Evolutionary conservation across 2,888 invertebrate genomes (phyloP), one percentile per base, ranked within the genome.

Genomic region (Tanytarsus gracilentus): DNA sequence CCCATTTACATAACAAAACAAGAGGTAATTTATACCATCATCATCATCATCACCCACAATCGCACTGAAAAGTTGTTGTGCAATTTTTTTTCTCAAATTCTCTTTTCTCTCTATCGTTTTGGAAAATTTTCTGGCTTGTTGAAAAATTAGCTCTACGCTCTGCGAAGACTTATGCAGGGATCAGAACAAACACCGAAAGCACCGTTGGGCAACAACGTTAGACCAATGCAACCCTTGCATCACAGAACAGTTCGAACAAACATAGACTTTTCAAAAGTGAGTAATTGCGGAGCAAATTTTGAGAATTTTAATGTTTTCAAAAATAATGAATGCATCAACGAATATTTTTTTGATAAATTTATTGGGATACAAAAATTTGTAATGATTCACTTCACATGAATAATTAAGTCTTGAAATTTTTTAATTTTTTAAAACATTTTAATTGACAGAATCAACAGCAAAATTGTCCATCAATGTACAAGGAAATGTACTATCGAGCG

Each of bases 1-100:
- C 97, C 97, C 64, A 91, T 97, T 71, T 96, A 95, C 79, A 91
- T 98, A 71, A 92, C 94, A 66, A 87, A 87, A 70, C 89, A 92
- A 74, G 95, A 97, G 86, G 96, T 96, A 76, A 67, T 64, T 18
- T 40, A 58, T 44, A 61, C 39, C 44, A 56, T 23, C 56, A 36
- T 50, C 39, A 26, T 11, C 52, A 56, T 64, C 64, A 64, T 62
- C 16, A 30, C 9, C 1, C 21, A 62, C 50, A n/a, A 7, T 27
- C 9, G n/a, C 27, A 55, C 59, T 18, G 16, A 6, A 53, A 4
- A 26, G 39, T 33, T 29, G 16, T 16, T 23, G 36, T 50, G 25
- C 21, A 55, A 29, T 40, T 14, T 33, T 52, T 52, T 21, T 52
- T 59, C 3, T 30, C 27, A 50, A 36, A 51, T 52, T 55, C 11